These are phyloP conservation scores for Xestia xanthographa DNA, from an alignment of 2,888 invertebrate species.

Conservation along the genomic window DNA sequence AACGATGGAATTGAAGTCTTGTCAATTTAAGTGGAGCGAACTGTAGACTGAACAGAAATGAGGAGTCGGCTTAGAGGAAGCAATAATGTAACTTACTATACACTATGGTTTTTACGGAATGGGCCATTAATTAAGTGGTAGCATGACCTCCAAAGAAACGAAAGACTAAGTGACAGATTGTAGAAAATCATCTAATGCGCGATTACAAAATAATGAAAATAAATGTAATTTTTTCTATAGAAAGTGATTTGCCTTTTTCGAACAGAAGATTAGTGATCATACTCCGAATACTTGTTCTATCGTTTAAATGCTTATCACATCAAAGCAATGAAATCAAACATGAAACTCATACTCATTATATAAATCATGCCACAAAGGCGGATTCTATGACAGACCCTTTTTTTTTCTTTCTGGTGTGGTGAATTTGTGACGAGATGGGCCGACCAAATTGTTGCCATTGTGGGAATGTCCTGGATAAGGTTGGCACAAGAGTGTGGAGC, in stretches of 20 bases:
- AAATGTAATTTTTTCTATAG: too few species aligned
- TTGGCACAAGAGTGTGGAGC: too few species aligned
- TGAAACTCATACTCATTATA: too few species aligned
- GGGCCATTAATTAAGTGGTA: background rate
- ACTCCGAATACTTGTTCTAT: background rate
- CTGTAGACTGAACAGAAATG: background rate
- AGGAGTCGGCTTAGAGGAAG: background rate
- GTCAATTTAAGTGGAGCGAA: background rate
- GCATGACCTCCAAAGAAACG: background rate
- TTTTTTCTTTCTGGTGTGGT: too few species aligned
- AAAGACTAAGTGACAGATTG: background rate
- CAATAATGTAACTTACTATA: background rate
- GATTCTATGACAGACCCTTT: too few species aligned
- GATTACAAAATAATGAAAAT: background rate
- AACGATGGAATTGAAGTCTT: constrained; percentile 10
- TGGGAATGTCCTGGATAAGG: too few species aligned
- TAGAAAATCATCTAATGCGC: background rate
- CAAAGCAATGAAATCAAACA: background rate
- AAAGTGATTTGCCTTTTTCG: background rate
- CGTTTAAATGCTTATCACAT: background rate
- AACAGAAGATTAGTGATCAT: background rate
- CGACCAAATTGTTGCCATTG: too few species aligned
- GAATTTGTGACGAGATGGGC: too few species aligned
- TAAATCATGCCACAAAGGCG: too few species aligned
- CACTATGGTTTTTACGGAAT: background rate